A percentile compares a stretch with the other conserved stretches of the same genome.
These are phyloP conservation scores for Anas capensis DNA, from an alignment of 2,797 vertebrate species.

Conservation along the genomic window DNA sequence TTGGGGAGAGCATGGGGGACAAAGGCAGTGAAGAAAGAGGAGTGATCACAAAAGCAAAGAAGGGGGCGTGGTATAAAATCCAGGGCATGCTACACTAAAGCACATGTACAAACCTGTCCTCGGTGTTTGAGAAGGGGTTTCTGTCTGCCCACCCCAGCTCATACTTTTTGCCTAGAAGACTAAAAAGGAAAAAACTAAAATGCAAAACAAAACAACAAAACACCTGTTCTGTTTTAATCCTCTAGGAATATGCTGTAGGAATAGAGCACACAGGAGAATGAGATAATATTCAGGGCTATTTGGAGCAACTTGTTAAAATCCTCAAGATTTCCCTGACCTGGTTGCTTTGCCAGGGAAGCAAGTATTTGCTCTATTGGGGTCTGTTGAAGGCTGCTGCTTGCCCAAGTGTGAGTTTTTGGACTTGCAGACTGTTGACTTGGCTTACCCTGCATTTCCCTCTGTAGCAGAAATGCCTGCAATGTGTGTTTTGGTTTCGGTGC, in stretches of 20 bases:
- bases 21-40: neutral
- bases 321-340: neutral
- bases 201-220: too few relatives aligned
- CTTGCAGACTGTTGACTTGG: neutral
- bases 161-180: neutral
- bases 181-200: rapidly evolving
- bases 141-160: neutral
- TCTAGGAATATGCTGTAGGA: neutral
- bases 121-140: neutral
- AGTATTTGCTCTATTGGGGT: neutral
- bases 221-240: neutral
- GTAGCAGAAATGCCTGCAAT: conserved; percentile 29
- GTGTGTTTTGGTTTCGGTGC: conserved; percentile 64
- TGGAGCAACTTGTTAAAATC: neutral
- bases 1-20: neutral
- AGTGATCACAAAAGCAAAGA: neutral
- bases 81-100: neutral
- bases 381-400: neutral
- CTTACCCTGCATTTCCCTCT: neutral
- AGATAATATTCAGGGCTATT: neutral
- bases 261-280: neutral
- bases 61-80: neutral
- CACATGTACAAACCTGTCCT: neutral
- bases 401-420: neutral
- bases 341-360: neutral